Evolutionary conservation across 2,113 vertebrate genomes (phyloP), one percentile per base, ranked within the genome.

Genomic region (Orthonyx spaldingii): DNA sequence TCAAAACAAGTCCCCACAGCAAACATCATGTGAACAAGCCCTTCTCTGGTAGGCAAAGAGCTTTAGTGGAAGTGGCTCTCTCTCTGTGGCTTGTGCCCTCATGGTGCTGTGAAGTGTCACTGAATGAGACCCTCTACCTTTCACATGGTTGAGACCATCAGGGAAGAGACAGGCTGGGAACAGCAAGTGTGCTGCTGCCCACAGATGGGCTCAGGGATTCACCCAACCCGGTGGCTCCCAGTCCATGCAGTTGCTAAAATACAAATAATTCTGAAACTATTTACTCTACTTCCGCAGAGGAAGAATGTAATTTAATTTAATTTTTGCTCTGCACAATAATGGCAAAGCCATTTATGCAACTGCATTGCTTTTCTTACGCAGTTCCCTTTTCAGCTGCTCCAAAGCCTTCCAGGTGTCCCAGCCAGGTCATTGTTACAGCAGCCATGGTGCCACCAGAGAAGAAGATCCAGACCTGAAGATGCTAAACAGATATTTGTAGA

Each of bases 21-120:
- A 66, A 91, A 60, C 0, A 4, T 21, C 50, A n/a, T 0, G 0
- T 24, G 32, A 52, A n/a, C 9, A 74, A 76, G 46, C 9, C 21
- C n/a, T 87, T 24, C 35, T 55, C 50, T 47, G 24, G 14, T 22
- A 52, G 47, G 16, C 72, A 79, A 42, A 78, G 27, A 32, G 22
- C 21, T 91, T 89, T 39, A 41, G 21, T 26, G 22, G 24, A 80
- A 85, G n/a, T 1, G 8, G 50, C 17, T 53, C 1, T 37, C 90
- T 53, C 57, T 76, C 37, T 53, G 16, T 64, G 49, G 20, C n/a
- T 91, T 55, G 59, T 81, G 74, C 5, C 53, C 32, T 88, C 0
- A 0, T 16, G 63, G n/a, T 81, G 46, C 32, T 44, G 46, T 41
- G 41, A 85, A 69, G 24, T 23, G 35, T 23, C 2, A 2, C 42